Percentiles rank a stretch among this genome's conserved stretches.
Evolutionary conservation across 2,113 vertebrate genomes (phyloP).

Genomic region (Gambusia holbrooki): DNA sequence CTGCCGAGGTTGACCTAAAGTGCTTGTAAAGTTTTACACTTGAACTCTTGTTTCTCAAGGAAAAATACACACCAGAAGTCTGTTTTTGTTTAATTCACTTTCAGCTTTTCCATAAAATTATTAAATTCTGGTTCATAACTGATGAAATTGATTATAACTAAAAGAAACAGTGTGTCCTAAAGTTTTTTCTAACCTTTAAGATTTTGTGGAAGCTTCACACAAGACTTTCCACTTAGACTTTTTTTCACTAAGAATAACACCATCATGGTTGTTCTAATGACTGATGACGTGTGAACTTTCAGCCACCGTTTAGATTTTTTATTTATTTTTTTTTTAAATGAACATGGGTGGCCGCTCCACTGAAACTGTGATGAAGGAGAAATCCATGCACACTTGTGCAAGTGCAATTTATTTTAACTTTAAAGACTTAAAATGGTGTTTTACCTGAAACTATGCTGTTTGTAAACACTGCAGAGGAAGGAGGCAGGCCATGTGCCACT

Average conservation of each 20-base stretch:
- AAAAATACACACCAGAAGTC: neutral
- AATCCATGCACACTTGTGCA: slow-evolving; percentile 11
- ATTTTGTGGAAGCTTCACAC: neutral
- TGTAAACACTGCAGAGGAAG: slow-evolving; percentile 85
- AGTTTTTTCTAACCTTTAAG: neutral
- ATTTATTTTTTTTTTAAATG: slow-evolving; percentile 53
- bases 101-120: neutral
- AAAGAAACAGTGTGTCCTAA: neutral
- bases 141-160: neutral
- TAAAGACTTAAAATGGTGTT: slow-evolving; percentile 84
- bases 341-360: slow-evolving; percentile 6
- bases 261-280: slow-evolving; percentile 39
- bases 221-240: slow-evolving; percentile 39
- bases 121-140: neutral
- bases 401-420: slow-evolving; percentile 26
- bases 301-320: slow-evolving; percentile 33
- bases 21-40: neutral
- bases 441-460: slow-evolving; percentile 90
- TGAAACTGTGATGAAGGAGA: slow-evolving; percentile 27
- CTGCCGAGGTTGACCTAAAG: slow-evolving; percentile 14
- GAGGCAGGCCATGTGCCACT: slow-evolving; percentile 68
- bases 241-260: slow-evolving; percentile 22
- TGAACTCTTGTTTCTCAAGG: slow-evolving; percentile 4
- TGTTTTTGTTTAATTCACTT: neutral
- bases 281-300: slow-evolving; percentile 59